Percentiles rank a stretch among this genome's conserved stretches.
Conservation (phyloP, 2,888 invertebrate species). For the Epirrhoe tristata region DNA sequence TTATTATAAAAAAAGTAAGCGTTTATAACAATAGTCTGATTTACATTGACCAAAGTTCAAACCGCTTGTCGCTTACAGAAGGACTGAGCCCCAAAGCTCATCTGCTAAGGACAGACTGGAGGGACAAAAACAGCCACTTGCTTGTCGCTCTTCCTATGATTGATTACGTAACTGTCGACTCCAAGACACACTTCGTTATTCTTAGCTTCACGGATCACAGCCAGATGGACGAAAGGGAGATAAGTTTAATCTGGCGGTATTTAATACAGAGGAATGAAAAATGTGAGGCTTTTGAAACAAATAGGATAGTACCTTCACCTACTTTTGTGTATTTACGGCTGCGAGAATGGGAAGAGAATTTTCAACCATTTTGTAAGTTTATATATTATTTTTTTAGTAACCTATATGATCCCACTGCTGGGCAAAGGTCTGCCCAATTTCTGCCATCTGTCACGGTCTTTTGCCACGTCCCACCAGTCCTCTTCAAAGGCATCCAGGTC, state of each 20-base stretch:
- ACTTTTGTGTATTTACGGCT: background rate
- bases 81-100: conserved; percentile 49
- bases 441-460: no score
- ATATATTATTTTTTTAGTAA: background rate
- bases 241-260: conserved; percentile 31
- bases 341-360: background rate
- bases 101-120: conserved; percentile 62
- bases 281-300: conserved; percentile 9
- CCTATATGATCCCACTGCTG: no score
- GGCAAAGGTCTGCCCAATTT: no score
- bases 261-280: conserved; percentile 25
- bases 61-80: conserved; percentile 23
- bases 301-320: background rate
- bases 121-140: conserved; percentile 66
- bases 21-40: no score
- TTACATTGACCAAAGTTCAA: no score
- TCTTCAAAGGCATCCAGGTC: no score
- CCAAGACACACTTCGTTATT: conserved; percentile 56
- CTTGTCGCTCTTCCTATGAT: conserved; percentile 64
- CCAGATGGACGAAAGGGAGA: conserved; percentile 47
- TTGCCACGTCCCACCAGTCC: no score
- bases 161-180: conserved; percentile 61
- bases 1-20: no score
- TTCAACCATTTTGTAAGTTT: background rate
- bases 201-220: conserved; percentile 51